phyloP scores from a whole-genome alignment of 2,888 invertebrate species.

The Bruchidius siliquastri region DNA sequence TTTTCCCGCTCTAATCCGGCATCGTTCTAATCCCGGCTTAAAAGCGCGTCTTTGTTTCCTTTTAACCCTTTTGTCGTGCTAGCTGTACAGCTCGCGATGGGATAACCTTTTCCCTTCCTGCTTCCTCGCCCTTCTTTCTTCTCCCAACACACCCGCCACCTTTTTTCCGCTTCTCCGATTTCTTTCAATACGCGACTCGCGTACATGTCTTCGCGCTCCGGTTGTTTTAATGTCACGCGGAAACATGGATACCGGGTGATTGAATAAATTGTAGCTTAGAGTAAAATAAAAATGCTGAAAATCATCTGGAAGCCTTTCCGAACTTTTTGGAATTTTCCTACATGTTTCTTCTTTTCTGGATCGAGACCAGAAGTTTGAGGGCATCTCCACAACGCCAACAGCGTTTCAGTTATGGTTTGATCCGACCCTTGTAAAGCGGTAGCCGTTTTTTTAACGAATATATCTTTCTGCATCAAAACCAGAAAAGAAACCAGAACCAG shows the following conservation, averaged over 20 bases:
- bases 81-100: conserved; percentile 13
- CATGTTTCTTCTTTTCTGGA: too few species aligned
- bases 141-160: conserved; percentile 15
- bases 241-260: background rate
- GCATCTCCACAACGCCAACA: too few species aligned
- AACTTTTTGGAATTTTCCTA: too few species aligned
- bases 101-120: conserved; percentile 36
- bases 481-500: too few species aligned
- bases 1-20: conserved; percentile 33
- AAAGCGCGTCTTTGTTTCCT: conserved; percentile 40
- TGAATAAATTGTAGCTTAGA: too few species aligned
- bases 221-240: background rate
- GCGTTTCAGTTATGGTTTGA: too few species aligned
- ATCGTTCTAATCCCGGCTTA: background rate
- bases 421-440: too few species aligned
- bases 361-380: too few species aligned
- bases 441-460: too few species aligned
- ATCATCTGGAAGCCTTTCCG: too few species aligned
- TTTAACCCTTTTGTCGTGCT: conserved; percentile 43
- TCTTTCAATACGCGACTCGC: conserved; percentile 4
- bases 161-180: conserved; percentile 6
- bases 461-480: too few species aligned
- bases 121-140: conserved; percentile 10
- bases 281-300: too few species aligned
- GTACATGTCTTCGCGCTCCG: background rate